Percentiles rank a stretch among this genome's conserved stretches.
Conservation (phyloP, 1,140 invertebrate species). For the Camponotus floridanus region DNA sequence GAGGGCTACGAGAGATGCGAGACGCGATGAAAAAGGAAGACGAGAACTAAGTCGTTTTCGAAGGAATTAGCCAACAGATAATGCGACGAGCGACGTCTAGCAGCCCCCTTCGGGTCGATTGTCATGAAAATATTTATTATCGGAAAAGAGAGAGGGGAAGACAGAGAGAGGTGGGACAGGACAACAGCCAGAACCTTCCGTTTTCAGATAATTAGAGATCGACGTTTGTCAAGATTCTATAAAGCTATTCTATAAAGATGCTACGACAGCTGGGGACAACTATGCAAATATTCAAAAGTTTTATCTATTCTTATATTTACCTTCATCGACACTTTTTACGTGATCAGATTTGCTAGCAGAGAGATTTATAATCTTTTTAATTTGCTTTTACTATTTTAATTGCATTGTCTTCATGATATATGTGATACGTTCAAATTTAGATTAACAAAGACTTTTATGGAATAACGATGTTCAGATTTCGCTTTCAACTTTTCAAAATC, state of each 20-base stretch:
- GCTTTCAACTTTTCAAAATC: too few relatives aligned
- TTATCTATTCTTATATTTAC: constrained; percentile 7
- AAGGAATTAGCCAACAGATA: constrained; percentile 72
- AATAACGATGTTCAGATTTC: too few relatives aligned
- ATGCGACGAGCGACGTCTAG: constrained; percentile 38
- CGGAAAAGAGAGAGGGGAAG: constrained; percentile 23
- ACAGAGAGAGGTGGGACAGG: neutral
- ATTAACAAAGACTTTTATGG: too few relatives aligned
- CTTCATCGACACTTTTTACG: constrained; percentile 9
- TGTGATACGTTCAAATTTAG: too few relatives aligned
- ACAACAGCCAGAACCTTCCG: constrained; percentile 12
- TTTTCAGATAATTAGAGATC: constrained; percentile 75
- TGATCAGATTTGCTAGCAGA: constrained; percentile 6
- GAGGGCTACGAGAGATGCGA: constrained; percentile 30
- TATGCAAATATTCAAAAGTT: constrained; percentile 63
- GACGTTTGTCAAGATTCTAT: constrained; percentile 53
- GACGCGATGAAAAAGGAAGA: neutral
- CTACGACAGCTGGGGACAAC: constrained; percentile 62
- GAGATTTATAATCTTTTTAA: neutral
- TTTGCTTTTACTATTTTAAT: too few relatives aligned
- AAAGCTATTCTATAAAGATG: constrained; percentile 41
- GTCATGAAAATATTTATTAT: constrained; percentile 84
- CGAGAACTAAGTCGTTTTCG: constrained; percentile 23
- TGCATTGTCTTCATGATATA: too few relatives aligned
- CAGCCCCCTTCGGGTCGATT: constrained; percentile 69